Conservation (phyloP, 2,113 vertebrate genomes). For the Tachycineta bicolor region DNA sequence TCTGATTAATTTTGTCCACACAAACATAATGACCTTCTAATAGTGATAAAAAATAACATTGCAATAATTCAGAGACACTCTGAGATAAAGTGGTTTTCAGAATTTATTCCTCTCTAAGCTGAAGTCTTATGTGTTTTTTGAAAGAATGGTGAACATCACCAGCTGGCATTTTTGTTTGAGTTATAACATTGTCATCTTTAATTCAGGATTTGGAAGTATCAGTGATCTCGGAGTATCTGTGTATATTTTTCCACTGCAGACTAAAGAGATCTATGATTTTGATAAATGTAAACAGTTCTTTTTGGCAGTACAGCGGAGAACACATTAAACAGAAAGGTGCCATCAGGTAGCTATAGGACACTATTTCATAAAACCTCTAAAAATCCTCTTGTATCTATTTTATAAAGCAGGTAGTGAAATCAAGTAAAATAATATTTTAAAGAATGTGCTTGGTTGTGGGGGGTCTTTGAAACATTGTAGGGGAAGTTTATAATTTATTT, state of each 20-base stretch:
- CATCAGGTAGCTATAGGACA: background rate
- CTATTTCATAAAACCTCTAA: background rate
- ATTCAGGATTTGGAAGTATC: background rate
- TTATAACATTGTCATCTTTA: background rate
- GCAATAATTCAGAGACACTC: background rate
- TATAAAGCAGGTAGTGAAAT: background rate
- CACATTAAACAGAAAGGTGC: background rate
- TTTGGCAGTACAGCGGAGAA: background rate
- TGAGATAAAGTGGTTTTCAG: background rate
- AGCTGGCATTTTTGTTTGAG: background rate
- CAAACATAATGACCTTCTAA: background rate
- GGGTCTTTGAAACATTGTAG: background rate
- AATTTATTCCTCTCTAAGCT: background rate
- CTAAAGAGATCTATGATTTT: background rate
- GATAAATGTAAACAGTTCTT: background rate
- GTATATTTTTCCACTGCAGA: background rate
- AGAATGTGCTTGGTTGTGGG: background rate
- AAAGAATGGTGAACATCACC: background rate
- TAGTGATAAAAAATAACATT: background rate
- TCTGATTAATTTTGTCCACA: background rate
- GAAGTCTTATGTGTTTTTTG: background rate
- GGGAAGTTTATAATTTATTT: background rate
- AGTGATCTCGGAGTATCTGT: background rate
- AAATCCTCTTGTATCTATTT: background rate
- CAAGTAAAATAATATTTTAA: background rate